phyloP scores from a whole-genome alignment of 2,113 vertebrate species.

The Pyxicephalus adspersus region DNA sequence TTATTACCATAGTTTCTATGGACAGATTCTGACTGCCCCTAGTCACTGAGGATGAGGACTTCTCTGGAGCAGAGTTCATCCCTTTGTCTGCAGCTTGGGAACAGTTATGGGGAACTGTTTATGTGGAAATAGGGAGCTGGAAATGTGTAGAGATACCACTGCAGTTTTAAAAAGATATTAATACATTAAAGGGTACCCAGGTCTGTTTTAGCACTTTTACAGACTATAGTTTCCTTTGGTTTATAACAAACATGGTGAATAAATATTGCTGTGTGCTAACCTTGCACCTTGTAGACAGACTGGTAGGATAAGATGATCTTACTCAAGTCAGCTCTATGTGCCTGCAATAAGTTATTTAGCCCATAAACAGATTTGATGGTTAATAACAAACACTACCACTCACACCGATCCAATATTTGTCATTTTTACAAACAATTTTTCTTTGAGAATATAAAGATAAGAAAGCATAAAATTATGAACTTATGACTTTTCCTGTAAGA shows the following conservation, averaged over 20 bases:
- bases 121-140: no score
- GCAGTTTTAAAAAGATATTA: not conserved
- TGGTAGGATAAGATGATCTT: not conserved
- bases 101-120: no score
- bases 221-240: no score
- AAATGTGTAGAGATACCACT: not conserved
- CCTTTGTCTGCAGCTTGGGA: no score
- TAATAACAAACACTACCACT: conserved; percentile 45
- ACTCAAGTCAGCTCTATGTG: conserved; percentile 1
- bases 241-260: no score
- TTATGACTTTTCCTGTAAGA: conserved; percentile 5
- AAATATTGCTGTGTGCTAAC: no score
- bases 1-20: not conserved
- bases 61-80: no score
- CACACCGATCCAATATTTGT: not conserved
- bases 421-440: conserved; percentile 7
- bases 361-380: conserved; percentile 9
- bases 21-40: not conserved
- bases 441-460: conserved; percentile 11
- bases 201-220: no score
- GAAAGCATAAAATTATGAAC: conserved; percentile 5
- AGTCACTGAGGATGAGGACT: not conserved
- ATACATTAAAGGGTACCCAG: no score
- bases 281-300: no score
- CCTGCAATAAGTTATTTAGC: conserved; percentile 38